Percentiles rank a stretch among this genome's conserved stretches.
phyloP scores from a whole-genome alignment of 1,140 invertebrate species.

The Drosophila chauvacae region DNA sequence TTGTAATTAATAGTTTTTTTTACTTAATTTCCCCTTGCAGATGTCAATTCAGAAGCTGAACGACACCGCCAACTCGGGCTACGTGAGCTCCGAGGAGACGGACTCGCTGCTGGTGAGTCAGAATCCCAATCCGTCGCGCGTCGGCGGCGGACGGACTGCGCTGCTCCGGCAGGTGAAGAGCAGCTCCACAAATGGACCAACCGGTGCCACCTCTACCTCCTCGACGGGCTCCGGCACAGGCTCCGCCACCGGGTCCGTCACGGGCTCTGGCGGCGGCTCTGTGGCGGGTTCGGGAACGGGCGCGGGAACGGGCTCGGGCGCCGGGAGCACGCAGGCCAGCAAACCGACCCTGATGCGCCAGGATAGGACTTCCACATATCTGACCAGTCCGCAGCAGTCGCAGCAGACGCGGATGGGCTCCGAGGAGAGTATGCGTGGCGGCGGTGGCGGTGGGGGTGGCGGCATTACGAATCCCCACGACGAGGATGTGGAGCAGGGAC shows the following conservation, averaged over 20 bases:
- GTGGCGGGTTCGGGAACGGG: conserved; percentile 23
- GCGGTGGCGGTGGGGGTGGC: neutral
- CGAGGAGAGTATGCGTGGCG: conserved; percentile 88
- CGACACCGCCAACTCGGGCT: conserved; percentile 87
- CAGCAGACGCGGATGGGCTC: conserved; percentile 89
- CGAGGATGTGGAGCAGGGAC: conserved; percentile 87
- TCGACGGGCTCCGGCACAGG: conserved; percentile 59
- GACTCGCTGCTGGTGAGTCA: conserved; percentile 88
- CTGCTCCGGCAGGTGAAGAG: conserved; percentile 72
- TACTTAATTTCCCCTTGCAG: conserved; percentile 26
- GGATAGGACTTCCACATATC: conserved; percentile 91
- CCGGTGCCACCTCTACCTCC: conserved; percentile 84
- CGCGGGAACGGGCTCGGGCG: conserved; percentile 13
- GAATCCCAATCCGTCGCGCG: conserved; percentile 64
- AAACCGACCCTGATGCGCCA: conserved; percentile 93
- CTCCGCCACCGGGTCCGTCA: conserved; percentile 20
- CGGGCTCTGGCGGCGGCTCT: conserved; percentile 27
- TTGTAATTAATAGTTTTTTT: neutral
- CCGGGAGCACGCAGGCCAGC: conserved; percentile 58
- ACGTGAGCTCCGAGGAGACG: conserved; percentile 91
- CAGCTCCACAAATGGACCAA: conserved; percentile 83
- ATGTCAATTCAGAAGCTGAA: conserved; percentile 85
- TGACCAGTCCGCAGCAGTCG: conserved; percentile 91
- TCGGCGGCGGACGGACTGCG: conserved; percentile 56
- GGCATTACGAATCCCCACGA: conserved; percentile 45